Percentiles rank a stretch among this genome's conserved stretches.
phyloP scores from a whole-genome alignment of 2,797 vertebrate species.

The Nyctibius grandis region DNA sequence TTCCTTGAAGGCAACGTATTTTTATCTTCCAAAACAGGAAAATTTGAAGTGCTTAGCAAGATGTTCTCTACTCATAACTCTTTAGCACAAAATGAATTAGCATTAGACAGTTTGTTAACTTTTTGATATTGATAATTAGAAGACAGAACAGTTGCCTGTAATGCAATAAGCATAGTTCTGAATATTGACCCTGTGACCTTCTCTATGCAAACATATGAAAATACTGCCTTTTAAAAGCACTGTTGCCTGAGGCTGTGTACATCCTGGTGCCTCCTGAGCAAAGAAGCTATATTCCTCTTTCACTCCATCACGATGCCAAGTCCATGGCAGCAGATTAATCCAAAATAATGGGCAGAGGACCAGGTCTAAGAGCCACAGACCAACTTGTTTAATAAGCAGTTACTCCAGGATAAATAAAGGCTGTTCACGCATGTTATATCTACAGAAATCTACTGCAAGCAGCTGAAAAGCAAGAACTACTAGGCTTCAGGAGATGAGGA shows the following conservation, averaged over 20 bases:
- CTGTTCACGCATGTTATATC: background rate
- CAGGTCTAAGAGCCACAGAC: background rate
- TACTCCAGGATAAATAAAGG: background rate
- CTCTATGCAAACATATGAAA: background rate
- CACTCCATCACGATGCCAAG: background rate
- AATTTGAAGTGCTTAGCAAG: background rate
- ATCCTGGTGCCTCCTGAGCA: background rate
- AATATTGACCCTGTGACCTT: background rate
- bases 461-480: background rate
- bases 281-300: background rate
- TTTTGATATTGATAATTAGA: background rate
- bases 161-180: background rate
- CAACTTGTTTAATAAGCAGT: background rate
- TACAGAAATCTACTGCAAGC: background rate
- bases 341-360: background rate
- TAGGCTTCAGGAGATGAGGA: background rate
- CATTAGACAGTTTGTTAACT: background rate
- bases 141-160: background rate
- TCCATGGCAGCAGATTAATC: background rate
- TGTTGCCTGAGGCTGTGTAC: background rate
- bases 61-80: rapidly evolving
- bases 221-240: background rate
- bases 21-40: background rate
- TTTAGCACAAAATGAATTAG: background rate
- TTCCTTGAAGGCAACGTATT: background rate